phyloP scores from a whole-genome alignment of 2,797 vertebrate genomes.

The Gouania willdenowi region DNA sequence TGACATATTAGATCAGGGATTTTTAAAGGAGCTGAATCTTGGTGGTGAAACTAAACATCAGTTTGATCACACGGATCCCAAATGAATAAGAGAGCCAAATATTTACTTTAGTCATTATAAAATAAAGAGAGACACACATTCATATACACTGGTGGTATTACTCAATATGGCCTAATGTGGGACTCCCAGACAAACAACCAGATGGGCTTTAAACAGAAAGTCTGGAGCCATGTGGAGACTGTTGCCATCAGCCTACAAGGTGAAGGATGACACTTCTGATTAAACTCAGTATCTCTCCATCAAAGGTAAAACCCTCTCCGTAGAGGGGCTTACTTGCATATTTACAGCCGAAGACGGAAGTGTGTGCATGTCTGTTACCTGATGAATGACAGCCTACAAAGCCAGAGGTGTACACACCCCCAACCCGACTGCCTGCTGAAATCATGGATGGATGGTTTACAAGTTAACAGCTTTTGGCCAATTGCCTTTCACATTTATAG shows the following conservation, averaged over 20 bases:
- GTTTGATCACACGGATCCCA: too few relatives aligned
- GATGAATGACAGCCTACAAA: slow-evolving; percentile 24
- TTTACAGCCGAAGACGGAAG: slow-evolving; percentile 4
- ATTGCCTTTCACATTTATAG: slow-evolving; percentile 50
- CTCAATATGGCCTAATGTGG: slow-evolving; percentile 59
- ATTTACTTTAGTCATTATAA: too few relatives aligned
- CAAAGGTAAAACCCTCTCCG: slow-evolving; percentile 67
- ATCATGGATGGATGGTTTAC: slow-evolving; percentile 50
- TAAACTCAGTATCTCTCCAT: slow-evolving; percentile 58
- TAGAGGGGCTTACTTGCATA: slow-evolving; percentile 16
- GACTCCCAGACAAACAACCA: slow-evolving; percentile 70
- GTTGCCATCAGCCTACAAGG: slow-evolving; percentile 74
- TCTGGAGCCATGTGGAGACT: slow-evolving; percentile 75
- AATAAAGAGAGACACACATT: too few relatives aligned
- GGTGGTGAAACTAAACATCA: too few relatives aligned
- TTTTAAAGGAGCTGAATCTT: too few relatives aligned
- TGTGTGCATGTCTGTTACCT: slow-evolving; percentile 1
- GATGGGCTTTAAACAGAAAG: slow-evolving; percentile 80
- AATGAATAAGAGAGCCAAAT: too few relatives aligned
- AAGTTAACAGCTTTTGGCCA: slow-evolving; percentile 54
- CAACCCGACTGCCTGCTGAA: slow-evolving; percentile 30
- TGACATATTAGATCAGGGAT: too few relatives aligned
- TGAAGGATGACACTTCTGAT: slow-evolving; percentile 73
- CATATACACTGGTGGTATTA: slow-evolving; percentile 25
- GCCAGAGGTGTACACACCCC: slow-evolving; percentile 11